Evolutionary conservation across 2,797 vertebrate species (phyloP).

Genomic region (Thripadectes ignobilis): DNA sequence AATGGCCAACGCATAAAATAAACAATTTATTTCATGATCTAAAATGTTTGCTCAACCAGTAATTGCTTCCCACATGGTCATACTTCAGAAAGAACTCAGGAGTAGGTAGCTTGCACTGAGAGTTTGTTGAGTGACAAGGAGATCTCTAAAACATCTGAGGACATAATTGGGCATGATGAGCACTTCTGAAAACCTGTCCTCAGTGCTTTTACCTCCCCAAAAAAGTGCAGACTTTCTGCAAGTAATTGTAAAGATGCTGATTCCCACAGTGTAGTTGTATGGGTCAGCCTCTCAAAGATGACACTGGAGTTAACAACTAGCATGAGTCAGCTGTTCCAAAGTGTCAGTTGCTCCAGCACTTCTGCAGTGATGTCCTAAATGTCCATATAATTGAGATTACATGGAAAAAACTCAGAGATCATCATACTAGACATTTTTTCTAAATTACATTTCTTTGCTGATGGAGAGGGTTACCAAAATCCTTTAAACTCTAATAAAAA

Average conservation of each 20-base stretch:
- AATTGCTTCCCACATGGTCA: background rate
- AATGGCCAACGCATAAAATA: background rate
- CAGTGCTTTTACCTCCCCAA: background rate
- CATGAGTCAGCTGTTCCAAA: conserved; percentile 52
- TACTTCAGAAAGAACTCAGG: background rate
- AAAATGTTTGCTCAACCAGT: conserved; percentile 3
- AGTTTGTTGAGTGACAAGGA: background rate
- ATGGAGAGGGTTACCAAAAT: background rate
- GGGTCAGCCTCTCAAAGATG: background rate
- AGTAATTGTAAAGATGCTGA: background rate
- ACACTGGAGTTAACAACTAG: background rate
- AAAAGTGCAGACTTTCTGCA: conserved; percentile 23
- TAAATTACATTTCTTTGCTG: background rate
- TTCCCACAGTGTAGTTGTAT: background rate
- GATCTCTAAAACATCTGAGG: conserved; percentile 3
- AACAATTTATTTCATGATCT: background rate
- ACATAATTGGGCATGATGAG: background rate
- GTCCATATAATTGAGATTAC: conserved; percentile 37
- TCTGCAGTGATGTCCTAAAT: background rate
- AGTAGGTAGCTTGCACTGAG: background rate
- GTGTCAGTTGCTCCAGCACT: conserved; percentile 16
- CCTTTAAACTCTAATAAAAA: background rate
- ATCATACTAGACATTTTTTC: background rate
- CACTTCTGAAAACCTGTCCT: conserved; percentile 36
- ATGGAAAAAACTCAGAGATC: conserved; percentile 13